Conservation (phyloP, 2,113 vertebrate genomes). For the Festucalex cinctus region DNA sequence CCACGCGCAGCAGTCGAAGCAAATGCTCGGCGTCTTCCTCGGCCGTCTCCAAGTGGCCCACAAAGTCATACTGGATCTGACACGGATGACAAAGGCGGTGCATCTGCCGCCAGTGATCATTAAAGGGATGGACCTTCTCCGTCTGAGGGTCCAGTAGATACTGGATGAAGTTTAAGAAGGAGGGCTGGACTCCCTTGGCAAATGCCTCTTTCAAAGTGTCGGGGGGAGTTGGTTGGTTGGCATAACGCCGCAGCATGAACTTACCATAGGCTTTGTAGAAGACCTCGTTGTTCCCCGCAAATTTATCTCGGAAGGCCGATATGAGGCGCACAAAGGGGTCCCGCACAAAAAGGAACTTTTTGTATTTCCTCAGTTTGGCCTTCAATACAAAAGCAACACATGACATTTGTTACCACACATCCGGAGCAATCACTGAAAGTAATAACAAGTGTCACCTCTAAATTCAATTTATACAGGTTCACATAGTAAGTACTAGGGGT, state of each 20-base stretch:
- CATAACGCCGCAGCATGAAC: constrained; percentile 84
- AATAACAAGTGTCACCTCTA: too few relatives aligned
- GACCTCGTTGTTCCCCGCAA: constrained; percentile 88
- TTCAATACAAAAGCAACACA: constrained; percentile 68
- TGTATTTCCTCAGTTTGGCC: constrained; percentile 94
- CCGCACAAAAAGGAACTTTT: constrained; percentile 94
- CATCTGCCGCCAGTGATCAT: constrained; percentile 95
- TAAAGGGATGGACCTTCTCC: constrained; percentile 87
- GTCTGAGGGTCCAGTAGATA: constrained; percentile 92
- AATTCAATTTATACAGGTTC: background rate
- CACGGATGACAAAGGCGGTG: constrained; percentile 95
- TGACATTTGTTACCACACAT: background rate
- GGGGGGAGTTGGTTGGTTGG: constrained; percentile 82
- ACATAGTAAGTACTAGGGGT: too few relatives aligned
- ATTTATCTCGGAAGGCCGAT: constrained; percentile 95
- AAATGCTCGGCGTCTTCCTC: constrained; percentile 89
- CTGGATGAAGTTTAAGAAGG: constrained; percentile 90
- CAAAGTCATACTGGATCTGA: constrained; percentile 97
- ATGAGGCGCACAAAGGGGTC: constrained; percentile 97
- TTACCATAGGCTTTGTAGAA: constrained; percentile 88
- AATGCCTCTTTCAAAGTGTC: constrained; percentile 84
- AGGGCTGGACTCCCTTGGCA: constrained; percentile 77
- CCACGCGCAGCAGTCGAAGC: constrained; percentile 84
- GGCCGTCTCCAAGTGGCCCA: constrained; percentile 91
- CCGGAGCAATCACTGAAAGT: background rate